Conservation (phyloP, 2,888 invertebrate genomes). For the Brachypalpus laphriformis region DNA sequence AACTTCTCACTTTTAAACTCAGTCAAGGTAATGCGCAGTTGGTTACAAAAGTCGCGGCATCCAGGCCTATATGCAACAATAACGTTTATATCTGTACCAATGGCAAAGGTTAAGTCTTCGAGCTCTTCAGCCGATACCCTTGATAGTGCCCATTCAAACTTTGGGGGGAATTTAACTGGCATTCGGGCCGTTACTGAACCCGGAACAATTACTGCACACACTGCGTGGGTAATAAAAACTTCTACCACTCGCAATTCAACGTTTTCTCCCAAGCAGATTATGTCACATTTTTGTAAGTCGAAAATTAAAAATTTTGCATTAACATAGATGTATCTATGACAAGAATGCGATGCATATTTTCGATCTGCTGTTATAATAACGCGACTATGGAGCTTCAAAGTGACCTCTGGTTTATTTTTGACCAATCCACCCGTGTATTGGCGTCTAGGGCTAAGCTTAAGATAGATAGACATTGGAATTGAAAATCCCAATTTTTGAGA, state of each 20-base stretch:
- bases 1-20: conserved; percentile 76
- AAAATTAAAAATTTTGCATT: conserved; percentile 78
- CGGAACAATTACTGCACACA: conserved; percentile 76
- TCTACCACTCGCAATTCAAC: conserved; percentile 77
- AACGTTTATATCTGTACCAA: conserved; percentile 78
- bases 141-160: conserved; percentile 69
- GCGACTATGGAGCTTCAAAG: conserved; percentile 63
- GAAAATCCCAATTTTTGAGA: conserved; percentile 77
- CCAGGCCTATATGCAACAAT: conserved; percentile 77
- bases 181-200: conserved; percentile 76
- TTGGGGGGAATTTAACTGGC: conserved; percentile 78
- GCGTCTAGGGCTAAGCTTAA: conserved; percentile 78
- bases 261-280: conserved; percentile 78
- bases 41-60: conserved; percentile 73
- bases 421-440: conserved; percentile 78
- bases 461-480: conserved; percentile 77
- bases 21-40: conserved; percentile 74
- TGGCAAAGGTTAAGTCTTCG: conserved; percentile 80
- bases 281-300: conserved; percentile 77
- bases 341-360: conserved; percentile 74
- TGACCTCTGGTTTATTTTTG: conserved; percentile 3
- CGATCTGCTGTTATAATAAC: conserved; percentile 76
- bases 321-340: conserved; percentile 75
- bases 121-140: conserved; percentile 79
- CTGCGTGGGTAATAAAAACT: conserved; percentile 53